These are phyloP conservation scores for Glyptemys insculpta DNA, from an alignment of 2,797 vertebrate genomes.

Conservation along the genomic window DNA sequence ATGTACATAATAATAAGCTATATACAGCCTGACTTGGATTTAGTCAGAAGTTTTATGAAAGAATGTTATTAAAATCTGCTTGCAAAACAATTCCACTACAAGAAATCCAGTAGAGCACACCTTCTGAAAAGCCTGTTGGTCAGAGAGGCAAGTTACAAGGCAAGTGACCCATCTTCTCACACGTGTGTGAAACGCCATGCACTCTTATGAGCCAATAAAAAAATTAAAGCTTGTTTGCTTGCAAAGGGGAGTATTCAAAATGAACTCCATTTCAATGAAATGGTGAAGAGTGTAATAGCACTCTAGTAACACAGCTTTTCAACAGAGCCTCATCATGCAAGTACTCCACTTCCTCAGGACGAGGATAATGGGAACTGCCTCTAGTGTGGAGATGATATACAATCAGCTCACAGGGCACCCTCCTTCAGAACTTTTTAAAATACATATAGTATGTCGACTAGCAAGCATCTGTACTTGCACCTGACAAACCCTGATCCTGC, in stretches of 20 bases:
- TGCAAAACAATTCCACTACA: conserved; percentile 16
- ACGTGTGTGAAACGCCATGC: not conserved
- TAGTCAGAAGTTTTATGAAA: conserved; percentile 16
- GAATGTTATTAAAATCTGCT: not conserved
- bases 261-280: not conserved
- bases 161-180: not conserved
- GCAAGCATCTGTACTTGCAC: not conserved
- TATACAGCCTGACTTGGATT: not conserved
- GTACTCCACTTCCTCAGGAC: not conserved
- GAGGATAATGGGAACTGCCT: fast-evolving
- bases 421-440: not conserved
- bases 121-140: conserved; percentile 22
- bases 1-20: not conserved
- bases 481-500: not conserved
- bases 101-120: not conserved
- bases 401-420: not conserved
- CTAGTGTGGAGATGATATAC: not conserved
- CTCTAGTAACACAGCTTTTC: not conserved
- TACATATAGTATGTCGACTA: fast-evolving
- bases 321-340: not conserved
- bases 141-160: conserved; percentile 4
- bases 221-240: not conserved
- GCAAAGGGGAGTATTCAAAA: not conserved
- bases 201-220: not conserved
- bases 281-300: not conserved